Conservation (phyloP, 2,113 vertebrate species). For the Otus sunia region DNA sequence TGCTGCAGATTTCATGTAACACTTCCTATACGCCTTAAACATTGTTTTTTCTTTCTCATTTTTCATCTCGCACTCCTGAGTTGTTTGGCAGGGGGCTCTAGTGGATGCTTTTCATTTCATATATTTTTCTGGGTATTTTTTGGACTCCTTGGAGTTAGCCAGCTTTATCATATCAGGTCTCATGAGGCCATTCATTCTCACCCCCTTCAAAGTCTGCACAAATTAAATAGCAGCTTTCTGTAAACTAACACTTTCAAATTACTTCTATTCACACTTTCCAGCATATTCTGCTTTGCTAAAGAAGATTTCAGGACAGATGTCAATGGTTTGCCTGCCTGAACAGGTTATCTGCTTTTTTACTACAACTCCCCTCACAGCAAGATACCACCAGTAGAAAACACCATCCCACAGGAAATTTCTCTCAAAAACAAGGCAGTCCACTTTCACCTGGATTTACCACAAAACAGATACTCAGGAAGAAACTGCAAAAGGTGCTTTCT, state of each 20-base stretch:
- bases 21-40: neutral
- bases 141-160: neutral
- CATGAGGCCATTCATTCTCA: neutral
- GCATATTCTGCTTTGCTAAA: neutral
- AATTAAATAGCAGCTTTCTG: conserved; percentile 7
- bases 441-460: neutral
- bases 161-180: neutral
- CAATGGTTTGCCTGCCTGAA: conserved; percentile 7
- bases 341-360: neutral
- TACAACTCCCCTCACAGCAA: neutral
- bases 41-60: neutral
- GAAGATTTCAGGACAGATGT: neutral
- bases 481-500: neutral
- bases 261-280: conserved; percentile 22
- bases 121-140: neutral
- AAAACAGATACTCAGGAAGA: neutral
- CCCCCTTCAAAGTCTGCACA: neutral
- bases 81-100: neutral
- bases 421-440: neutral
- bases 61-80: neutral
- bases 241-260: conserved; percentile 50
- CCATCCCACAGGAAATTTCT: neutral
- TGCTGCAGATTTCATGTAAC: neutral
- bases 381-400: neutral
- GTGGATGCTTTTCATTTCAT: neutral